Conservation (phyloP, 2,888 invertebrate genomes). For the Caradrina kadenii region DNA sequence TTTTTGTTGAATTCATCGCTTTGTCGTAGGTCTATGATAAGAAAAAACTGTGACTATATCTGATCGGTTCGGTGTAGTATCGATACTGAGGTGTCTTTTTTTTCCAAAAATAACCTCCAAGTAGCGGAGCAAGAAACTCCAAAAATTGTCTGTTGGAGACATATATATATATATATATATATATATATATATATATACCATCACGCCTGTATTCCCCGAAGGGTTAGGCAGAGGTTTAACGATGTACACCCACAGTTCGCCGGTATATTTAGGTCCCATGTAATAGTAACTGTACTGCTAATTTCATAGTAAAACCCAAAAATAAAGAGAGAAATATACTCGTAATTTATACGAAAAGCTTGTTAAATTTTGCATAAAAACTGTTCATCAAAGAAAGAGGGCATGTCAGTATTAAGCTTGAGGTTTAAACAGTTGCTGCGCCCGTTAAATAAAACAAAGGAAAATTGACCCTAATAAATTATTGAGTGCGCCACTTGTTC, state of each 20-base stretch:
- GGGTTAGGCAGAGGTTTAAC: too few species aligned
- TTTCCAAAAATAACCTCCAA: not conserved
- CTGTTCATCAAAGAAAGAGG: too few species aligned
- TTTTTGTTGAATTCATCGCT: constrained; percentile 69
- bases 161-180: too few species aligned
- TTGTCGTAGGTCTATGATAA: constrained; percentile 43
- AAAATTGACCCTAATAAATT: constrained; percentile 56
- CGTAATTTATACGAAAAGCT: not conserved
- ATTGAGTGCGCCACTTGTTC: constrained; percentile 48
- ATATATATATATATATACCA: too few species aligned
- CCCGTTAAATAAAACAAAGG: constrained; percentile 59
- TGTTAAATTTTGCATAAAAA: not conserved
- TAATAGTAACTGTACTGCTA: too few species aligned
- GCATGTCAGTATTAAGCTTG: too few species aligned
- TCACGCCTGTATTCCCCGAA: too few species aligned
- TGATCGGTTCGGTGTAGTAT: constrained; percentile 32
- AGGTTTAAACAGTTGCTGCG: constrained; percentile 65
- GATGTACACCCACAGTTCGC: too few species aligned
- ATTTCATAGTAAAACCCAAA: too few species aligned
- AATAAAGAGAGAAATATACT: not conserved
- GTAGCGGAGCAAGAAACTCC: too few species aligned
- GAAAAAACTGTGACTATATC: constrained; percentile 45
- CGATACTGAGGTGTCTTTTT: not conserved
- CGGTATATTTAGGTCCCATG: too few species aligned
- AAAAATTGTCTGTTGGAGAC: too few species aligned